A percentile compares a stretch with the other conserved stretches of the same genome.
Conservation (phyloP, 2,797 vertebrate genomes). For the Epinephelus coioides region DNA sequence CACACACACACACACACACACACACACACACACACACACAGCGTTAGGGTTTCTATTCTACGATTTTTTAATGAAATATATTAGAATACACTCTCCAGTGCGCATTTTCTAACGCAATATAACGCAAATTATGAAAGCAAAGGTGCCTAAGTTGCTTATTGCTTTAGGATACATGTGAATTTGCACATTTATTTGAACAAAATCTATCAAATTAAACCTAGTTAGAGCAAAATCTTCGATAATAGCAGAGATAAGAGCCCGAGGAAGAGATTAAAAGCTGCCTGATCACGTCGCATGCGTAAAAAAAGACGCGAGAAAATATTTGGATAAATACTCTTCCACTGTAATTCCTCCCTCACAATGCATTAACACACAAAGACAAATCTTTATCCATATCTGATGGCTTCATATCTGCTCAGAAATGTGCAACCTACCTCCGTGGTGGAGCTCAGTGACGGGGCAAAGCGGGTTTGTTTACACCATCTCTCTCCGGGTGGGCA, state of each 20-base stretch:
- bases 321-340: constrained; percentile 19
- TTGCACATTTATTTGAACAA: constrained; percentile 4
- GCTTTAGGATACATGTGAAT: neutral
- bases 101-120: constrained; percentile 13
- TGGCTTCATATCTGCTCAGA: constrained; percentile 17
- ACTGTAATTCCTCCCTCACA: neutral
- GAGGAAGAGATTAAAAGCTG: neutral
- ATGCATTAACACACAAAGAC: constrained; percentile 50
- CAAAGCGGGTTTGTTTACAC: constrained; percentile 93
- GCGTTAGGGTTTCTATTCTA: constrained; percentile 10
- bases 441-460: constrained; percentile 86
- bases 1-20: neutral
- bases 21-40: constrained; percentile 4
- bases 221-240: constrained; percentile 8
- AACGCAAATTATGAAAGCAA: constrained; percentile 9
- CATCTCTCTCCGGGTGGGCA: constrained; percentile 92
- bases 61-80: constrained; percentile 24
- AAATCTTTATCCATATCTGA: constrained; percentile 27
- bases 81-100: neutral
- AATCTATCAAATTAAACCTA: constrained; percentile 20
- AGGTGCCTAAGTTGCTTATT: neutral
- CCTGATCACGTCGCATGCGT: constrained; percentile 22
- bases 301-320: constrained; percentile 9
- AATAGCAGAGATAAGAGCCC: neutral
- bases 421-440: constrained; percentile 88